phyloP scores from a whole-genome alignment of 2,888 invertebrate genomes.

The Acleris laterana region DNA sequence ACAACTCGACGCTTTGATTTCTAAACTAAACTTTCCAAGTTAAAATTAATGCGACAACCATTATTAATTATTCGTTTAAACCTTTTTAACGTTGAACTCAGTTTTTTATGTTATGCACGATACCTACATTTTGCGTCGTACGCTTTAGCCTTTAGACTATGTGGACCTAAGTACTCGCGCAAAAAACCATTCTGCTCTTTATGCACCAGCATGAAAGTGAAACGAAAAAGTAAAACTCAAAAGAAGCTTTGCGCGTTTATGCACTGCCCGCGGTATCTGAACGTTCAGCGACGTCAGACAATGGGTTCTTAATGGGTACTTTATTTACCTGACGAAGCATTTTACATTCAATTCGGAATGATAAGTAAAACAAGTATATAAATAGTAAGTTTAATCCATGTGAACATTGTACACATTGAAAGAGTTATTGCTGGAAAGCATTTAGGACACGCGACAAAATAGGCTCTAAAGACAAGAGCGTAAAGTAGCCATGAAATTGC shows the following conservation, averaged over 20 bases:
- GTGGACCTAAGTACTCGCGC: neutral
- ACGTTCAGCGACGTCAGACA: constrained; percentile 19
- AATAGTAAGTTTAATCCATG: neutral
- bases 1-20: too few species aligned
- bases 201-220: neutral
- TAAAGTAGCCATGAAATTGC: constrained; percentile 45
- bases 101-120: too few species aligned
- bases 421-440: constrained; percentile 1
- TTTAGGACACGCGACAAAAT: constrained; percentile 41
- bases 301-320: constrained; percentile 24
- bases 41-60: too few species aligned
- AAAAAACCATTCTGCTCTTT: neutral
- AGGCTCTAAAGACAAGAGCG: constrained; percentile 37
- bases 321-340: constrained; percentile 27
- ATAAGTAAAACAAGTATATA: neutral
- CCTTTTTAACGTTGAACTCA: too few species aligned
- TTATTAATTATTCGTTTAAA: too few species aligned
- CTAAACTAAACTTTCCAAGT: too few species aligned
- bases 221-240: constrained; percentile 3
- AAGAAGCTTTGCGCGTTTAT: constrained; percentile 6
- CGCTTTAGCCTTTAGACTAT: constrained; percentile 2
- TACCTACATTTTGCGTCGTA: too few species aligned
- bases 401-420: constrained; percentile 4
- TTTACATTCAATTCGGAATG: constrained; percentile 20
- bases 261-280: constrained; percentile 12